Evolutionary conservation across 2,888 invertebrate species (phyloP), one percentile per base, ranked within the genome.

Genomic region (Mythimna pallens): DNA sequence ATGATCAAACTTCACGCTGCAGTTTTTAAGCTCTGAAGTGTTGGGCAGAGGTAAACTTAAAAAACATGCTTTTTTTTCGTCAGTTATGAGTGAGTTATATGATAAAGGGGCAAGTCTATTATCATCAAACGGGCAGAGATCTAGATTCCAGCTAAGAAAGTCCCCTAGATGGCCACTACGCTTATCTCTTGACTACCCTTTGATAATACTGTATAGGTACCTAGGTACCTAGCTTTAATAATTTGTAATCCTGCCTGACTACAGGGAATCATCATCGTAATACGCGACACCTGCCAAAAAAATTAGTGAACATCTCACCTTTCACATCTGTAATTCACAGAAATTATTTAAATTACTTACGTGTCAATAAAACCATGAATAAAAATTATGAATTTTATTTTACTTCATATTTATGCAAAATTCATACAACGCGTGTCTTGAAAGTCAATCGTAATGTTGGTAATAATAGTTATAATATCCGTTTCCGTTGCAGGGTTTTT

Each of bases 391-490:
- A 43, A 36, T 61, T 12, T 40, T 20, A 50, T 40, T 69, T 25
- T 30, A 61, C 47, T 8, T 34, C 54, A n/a, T 73, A 62, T 52
- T 43, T 64, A 80, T 57, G 50, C 64, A 61, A 75, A 65, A 65
- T 65, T 50, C n/a, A 59, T 36, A 25, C 5, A 30, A 40, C 10
- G 36, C 68, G 59, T 70, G 64, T 34, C 40, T 67, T 65, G 69
- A 82, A 66, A 70, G 36, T 55, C n/a, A 68, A 62, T 55, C 10
- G 55, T 22, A 40, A 55, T 64, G 52, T 54, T 76, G 17, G 47
- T 54, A 68, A 68, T 75, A 70, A 65, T 63, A 57, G 20, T 34
- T 62, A 12, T 68, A 71, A 65, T 64, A 81, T 79, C 76, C 76
- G 69, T 62, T 73, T 76, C 71, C 79, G 73, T 59, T 52, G 62